Conservation (phyloP, 1,140 invertebrate genomes). For the Lasaia peninsularis region DNA sequence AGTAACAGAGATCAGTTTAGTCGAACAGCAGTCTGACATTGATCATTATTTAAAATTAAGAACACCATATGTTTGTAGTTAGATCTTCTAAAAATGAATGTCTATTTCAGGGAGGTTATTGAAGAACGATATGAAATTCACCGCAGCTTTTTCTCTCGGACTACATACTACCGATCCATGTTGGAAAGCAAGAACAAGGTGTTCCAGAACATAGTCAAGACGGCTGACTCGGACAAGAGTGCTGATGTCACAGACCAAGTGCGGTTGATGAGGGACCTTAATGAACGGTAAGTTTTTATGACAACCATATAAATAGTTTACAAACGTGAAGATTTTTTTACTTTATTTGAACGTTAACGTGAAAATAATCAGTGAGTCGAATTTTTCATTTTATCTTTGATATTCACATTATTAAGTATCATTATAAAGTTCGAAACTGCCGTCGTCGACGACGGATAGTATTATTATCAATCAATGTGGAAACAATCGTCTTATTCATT, state of each 20-base stretch:
- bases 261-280: slow-evolving; percentile 85
- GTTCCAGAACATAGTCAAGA: slow-evolving; percentile 90
- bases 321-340: no score
- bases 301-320: no score
- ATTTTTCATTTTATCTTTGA: no score
- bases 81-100: background rate
- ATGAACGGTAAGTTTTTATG: slow-evolving; percentile 77
- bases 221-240: slow-evolving; percentile 84
- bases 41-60: background rate
- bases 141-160: slow-evolving; percentile 92
- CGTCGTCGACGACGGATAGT: no score
- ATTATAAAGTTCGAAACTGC: no score
- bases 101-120: slow-evolving; percentile 80
- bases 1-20: no score
- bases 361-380: no score
- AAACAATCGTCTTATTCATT: no score
- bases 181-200: slow-evolving; percentile 96
- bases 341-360: no score
- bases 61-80: background rate
- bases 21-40: no score
- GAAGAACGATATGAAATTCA: slow-evolving; percentile 88
- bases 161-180: slow-evolving; percentile 94
- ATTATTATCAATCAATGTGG: no score
- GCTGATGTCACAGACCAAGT: slow-evolving; percentile 85
- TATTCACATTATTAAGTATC: no score